Evolutionary conservation across 2,113 vertebrate genomes (phyloP), one percentile per base, ranked within the genome.

Genomic region (Esox niger): DNA sequence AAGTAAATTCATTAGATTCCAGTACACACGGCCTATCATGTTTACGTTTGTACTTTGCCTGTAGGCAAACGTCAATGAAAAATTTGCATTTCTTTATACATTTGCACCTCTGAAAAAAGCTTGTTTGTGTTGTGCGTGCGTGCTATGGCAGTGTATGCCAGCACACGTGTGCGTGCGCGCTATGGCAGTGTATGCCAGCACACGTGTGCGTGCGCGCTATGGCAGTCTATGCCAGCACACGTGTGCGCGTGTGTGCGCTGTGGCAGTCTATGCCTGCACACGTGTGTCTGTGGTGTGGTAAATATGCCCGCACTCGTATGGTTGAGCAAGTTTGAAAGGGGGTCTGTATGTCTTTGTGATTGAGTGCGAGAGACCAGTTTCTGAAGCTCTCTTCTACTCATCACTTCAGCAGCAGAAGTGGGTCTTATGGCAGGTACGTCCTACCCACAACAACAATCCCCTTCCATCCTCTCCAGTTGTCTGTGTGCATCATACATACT

Each of bases 361-460:
- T 52, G 30, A 15, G 49, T 25, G n/a, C 55, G 47, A 30, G 6
- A 32, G 57, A 29, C 13, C n/a, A 20, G 46, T 72, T 46, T 80
- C 64, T 76, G 66, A 71, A 76, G 73, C 64, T 76, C 58, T 70
- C 76, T 68, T 70, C 61, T 81, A 26, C 49, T 65, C 61, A 67
- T 77, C 73, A 72, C 75, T 70, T 60, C 77, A 82, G 73, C 75
- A 64, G 68, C 80, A 72, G 77, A 79, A 60, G 80, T 82, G 70
- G 80, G 80, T 58, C 79, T 82, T 69, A 68, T 82, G 60, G 77
- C 75, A 79, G 75, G 73, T 84, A 79, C 15, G 73, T 65, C 35
- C 17, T 11, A n/a, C 15, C 13, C 60, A 13, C 60, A 74, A 57
- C 73, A 33, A 33, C 68, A 38, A 58, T 33, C 49, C 61, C 13